These are phyloP conservation scores for Arge pagana DNA, from an alignment of 2,888 invertebrate species.

Conservation along the genomic window DNA sequence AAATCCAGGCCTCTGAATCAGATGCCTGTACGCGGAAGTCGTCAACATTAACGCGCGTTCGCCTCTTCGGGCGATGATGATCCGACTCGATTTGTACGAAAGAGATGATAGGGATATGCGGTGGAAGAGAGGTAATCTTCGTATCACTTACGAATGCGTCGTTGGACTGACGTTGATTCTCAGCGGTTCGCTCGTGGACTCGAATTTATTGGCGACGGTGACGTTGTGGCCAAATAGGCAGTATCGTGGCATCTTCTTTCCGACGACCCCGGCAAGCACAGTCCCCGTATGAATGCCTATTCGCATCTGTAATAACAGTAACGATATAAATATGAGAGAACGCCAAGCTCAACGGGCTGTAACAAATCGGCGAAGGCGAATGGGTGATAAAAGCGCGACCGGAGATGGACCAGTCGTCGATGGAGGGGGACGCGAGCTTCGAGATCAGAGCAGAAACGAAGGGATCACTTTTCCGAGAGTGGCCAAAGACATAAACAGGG, in stretches of 20 bases:
- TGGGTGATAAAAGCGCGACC: too few relatives aligned
- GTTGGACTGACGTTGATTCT: constrained; percentile 93
- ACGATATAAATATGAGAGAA: constrained; percentile 12
- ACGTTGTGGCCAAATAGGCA: constrained; percentile 96
- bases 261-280: constrained; percentile 92
- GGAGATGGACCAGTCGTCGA: too few relatives aligned
- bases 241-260: constrained; percentile 91
- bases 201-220: constrained; percentile 94
- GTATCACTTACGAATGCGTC: constrained; percentile 85
- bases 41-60: constrained; percentile 36
- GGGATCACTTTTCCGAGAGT: too few relatives aligned
- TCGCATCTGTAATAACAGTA: constrained; percentile 73
- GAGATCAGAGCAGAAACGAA: too few relatives aligned
- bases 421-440: too few relatives aligned
- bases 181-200: constrained; percentile 89
- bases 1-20: constrained; percentile 77
- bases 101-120: background rate
- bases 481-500: too few relatives aligned
- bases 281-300: constrained; percentile 94
- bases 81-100: constrained; percentile 2
- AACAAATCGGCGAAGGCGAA: too few relatives aligned
- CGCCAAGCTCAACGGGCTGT: too few relatives aligned
- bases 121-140: background rate
- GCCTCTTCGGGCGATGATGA: too few relatives aligned
- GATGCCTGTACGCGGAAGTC: constrained; percentile 67